Base-by-base conservation (phyloP, 1,140 invertebrate genomes). In the Octopus bimaculoides region DNA sequence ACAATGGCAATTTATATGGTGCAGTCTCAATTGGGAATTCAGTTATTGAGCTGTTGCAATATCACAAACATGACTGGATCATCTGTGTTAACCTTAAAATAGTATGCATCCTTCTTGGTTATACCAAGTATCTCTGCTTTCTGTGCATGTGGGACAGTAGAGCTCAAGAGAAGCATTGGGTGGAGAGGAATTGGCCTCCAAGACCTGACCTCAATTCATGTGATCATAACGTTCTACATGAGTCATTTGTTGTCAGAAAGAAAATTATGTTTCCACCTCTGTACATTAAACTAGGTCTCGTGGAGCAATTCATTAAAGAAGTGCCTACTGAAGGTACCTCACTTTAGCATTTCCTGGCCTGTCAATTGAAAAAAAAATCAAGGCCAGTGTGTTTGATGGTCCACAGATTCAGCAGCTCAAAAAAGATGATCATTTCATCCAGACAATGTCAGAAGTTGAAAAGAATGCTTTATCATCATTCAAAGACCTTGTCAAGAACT, bases 51-150 rank as follows among this genome's bases (percentile, higher is more conserved):
- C 0, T 1, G 26, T 41, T 41, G 26, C 2, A 41, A 41, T 41
- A 41, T 61, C 3, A 61, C 17, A 61, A 61, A 61, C 56, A 61
- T 3, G 1, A 17, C 3, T 61, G 9, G 1, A 61, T 61, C 56
- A 61, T 61, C 56, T 61, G 56, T 61, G 56, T 61, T 61, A 3
- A 61, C 17, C 1, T 61, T 61, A 61, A 61, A 61, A 17, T 61
- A 3, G 3, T 17, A 61, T 61, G 3, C 3, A 1, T 3, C 3
- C 1, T 3, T 2, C 2, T 41, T 2, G 2, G 26, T 1, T 41
- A 41, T 41, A 41, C 26, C 26, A 41, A 41, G 2, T 41, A 41
- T 41, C 26, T 41, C 26, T 41, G 26, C 26, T 1, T 41, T 41
- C 2, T 41, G 26, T 41, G 26, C 26, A 2, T 41, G 26, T 41